Conservation (phyloP, 2,797 vertebrate species). For the Sitta carolinensis region DNA sequence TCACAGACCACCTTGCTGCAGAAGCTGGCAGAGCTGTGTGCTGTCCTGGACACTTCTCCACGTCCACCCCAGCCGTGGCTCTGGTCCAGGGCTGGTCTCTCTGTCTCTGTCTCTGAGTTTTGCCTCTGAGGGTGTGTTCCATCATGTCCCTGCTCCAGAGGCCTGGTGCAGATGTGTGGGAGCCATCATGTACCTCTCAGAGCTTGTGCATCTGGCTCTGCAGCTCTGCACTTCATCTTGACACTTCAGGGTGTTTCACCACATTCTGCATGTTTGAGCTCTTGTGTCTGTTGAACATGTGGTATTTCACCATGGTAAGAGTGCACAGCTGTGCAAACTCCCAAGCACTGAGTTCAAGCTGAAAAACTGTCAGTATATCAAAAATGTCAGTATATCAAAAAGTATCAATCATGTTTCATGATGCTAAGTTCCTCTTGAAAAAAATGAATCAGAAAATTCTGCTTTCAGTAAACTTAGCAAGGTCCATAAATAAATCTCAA, state of each 20-base stretch:
- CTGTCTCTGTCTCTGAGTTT: background rate
- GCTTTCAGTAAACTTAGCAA: background rate
- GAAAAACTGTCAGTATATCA: background rate
- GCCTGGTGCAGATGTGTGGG: background rate
- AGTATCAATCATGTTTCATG: background rate
- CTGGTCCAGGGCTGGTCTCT: background rate
- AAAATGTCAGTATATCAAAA: background rate
- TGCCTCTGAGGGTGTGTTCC: background rate
- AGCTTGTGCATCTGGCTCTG: background rate
- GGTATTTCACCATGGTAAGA: background rate
- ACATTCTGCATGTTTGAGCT: background rate
- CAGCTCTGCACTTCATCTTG: background rate
- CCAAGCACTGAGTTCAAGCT: background rate
- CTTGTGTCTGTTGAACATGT: accelerated
- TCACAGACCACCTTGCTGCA: background rate
- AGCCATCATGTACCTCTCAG: background rate
- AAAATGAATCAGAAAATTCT: background rate
- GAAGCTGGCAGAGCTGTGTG: background rate
- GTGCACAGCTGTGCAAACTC: background rate
- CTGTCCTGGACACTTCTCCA: background rate
- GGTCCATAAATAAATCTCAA: background rate
- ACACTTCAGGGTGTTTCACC: background rate
- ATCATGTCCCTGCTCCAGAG: background rate
- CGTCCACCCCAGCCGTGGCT: accelerated
- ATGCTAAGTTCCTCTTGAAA: background rate